Percentiles rank a stretch among this genome's conserved stretches.
These are phyloP conservation scores for Dasyprocta punctata DNA, from an alignment of 2,113 vertebrate genomes.

Conservation along the genomic window DNA sequence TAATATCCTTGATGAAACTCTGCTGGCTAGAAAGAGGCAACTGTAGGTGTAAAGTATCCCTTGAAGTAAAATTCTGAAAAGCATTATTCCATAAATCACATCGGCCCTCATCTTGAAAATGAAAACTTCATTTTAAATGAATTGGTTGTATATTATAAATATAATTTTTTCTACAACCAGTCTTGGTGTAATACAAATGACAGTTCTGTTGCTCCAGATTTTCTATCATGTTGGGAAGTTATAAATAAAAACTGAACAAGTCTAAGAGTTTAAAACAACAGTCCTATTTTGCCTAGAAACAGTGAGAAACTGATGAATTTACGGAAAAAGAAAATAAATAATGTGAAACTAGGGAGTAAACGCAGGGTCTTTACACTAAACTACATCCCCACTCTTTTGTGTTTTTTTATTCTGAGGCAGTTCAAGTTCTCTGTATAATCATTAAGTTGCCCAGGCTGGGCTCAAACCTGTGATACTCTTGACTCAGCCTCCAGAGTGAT, in stretches of 20 bases:
- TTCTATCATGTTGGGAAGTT: constrained; percentile 33
- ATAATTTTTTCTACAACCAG: not conserved
- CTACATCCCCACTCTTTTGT: not conserved
- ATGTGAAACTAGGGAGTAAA: not conserved
- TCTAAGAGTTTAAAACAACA: not conserved
- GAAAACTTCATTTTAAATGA: constrained; percentile 30
- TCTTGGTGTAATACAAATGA: constrained; percentile 30
- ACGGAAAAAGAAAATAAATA: not conserved
- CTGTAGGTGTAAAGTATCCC: not conserved
- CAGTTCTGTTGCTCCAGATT: constrained; percentile 7
- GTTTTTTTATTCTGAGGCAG: not conserved
- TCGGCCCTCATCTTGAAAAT: constrained; percentile 19
- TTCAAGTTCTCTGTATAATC: not conserved
- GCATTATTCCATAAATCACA: constrained; percentile 24
- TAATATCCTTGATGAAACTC: not conserved
- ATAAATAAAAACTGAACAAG: constrained; percentile 3
- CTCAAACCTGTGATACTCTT: not conserved
- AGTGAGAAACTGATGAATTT: not conserved
- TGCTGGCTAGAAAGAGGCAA: not conserved
- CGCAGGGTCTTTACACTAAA: not conserved
- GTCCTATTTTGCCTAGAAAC: not conserved
- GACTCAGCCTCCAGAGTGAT: not conserved
- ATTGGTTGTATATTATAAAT: not conserved
- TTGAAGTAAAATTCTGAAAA: not conserved
- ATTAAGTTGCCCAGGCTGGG: not conserved